These are phyloP conservation scores for Notodonta ziczac DNA, from an alignment of 2,888 invertebrate genomes.

Conservation along the genomic window DNA sequence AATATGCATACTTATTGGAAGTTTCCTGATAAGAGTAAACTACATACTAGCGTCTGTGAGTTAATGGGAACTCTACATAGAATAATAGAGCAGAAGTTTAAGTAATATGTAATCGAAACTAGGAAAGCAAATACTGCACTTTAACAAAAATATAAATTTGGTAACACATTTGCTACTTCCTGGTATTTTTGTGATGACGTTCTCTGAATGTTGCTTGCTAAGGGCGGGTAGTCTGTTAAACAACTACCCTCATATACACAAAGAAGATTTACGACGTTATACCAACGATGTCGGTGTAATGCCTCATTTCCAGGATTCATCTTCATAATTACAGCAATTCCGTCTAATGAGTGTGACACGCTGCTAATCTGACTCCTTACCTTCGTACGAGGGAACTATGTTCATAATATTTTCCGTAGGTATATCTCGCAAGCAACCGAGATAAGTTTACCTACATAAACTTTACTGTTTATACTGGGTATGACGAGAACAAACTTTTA, in stretches of 20 bases:
- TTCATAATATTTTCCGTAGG: slow-evolving; percentile 35
- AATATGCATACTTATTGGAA: background rate
- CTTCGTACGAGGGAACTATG: slow-evolving; percentile 40
- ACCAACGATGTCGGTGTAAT: slow-evolving; percentile 43
- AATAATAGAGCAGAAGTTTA: slow-evolving; percentile 2
- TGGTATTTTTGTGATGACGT: background rate
- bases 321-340: slow-evolving; percentile 55
- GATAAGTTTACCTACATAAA: slow-evolving; percentile 27
- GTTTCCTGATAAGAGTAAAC: slow-evolving; percentile 2
- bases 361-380: slow-evolving; percentile 47
- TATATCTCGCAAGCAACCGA: slow-evolving; percentile 21
- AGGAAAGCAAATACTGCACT: background rate
- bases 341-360: slow-evolving; percentile 49
- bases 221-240: slow-evolving; percentile 33
- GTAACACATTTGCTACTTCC: no score
- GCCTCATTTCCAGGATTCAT: slow-evolving; percentile 52
- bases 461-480: slow-evolving; percentile 27
- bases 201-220: slow-evolving; percentile 6
- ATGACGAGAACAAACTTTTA: slow-evolving; percentile 24
- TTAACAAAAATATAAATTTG: no score
- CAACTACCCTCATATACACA: slow-evolving; percentile 41
- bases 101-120: background rate
- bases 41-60: background rate
- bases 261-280: slow-evolving; percentile 41
- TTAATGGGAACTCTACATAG: slow-evolving; percentile 1